phyloP scores from a whole-genome alignment of 2,888 invertebrate genomes.

The Ennomos erosarius region DNA sequence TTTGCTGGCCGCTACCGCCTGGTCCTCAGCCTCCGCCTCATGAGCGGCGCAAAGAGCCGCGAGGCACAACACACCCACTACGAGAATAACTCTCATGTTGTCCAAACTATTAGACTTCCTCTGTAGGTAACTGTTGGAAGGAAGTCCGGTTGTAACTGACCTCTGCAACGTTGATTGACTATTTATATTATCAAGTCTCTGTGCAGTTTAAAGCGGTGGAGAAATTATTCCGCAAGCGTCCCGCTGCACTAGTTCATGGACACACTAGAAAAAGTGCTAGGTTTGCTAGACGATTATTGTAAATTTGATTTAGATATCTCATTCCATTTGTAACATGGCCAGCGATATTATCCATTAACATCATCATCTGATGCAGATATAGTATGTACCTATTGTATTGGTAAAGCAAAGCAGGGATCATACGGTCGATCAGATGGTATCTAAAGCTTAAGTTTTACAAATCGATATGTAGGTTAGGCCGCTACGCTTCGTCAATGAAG shows the following conservation, averaged over 20 bases:
- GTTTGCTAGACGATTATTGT: conserved; percentile 23
- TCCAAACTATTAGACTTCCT: conserved; percentile 41
- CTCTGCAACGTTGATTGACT: conserved; percentile 65
- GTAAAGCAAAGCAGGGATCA: conserved; percentile 29
- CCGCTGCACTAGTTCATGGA: conserved; percentile 73
- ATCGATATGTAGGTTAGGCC: conserved; percentile 43
- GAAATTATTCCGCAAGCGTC: conserved; percentile 79
- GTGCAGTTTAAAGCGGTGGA: conserved; percentile 62
- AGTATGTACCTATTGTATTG: conserved; percentile 1
- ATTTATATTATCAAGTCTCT: conserved; percentile 73
- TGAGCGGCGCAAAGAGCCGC: conserved; percentile 66
- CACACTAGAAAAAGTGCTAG: conserved; percentile 55
- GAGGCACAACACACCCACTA: conserved; percentile 68
- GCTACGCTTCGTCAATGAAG: conserved; percentile 47
- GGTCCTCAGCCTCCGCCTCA: conserved; percentile 60
- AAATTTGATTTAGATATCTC: conserved; percentile 3
- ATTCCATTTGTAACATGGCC: background rate
- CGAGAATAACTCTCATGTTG: conserved; percentile 70
- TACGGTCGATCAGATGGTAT: conserved; percentile 41
- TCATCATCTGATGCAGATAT: conserved; percentile 2
- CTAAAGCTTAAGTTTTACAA: conserved; percentile 35
- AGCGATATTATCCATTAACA: background rate
- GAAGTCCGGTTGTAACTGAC: conserved; percentile 77
- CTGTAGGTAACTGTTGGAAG: conserved; percentile 54
- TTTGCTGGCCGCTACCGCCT: conserved; percentile 80